phyloP scores from a whole-genome alignment of 1,140 invertebrate genomes.

The Cotesia chilonis region DNA sequence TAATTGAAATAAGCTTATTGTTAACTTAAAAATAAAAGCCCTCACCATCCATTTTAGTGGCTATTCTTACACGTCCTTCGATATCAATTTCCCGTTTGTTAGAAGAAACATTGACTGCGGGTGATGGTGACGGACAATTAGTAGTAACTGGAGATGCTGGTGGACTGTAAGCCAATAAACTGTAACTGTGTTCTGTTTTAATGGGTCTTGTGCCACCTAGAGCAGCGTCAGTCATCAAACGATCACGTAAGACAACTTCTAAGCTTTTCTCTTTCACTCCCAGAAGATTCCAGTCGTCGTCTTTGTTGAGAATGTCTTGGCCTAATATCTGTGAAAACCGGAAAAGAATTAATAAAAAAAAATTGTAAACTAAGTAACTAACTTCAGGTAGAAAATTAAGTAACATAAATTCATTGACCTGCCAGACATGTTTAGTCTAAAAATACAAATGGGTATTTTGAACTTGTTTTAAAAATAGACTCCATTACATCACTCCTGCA shows the following conservation, averaged over 20 bases:
- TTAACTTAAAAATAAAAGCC: neutral
- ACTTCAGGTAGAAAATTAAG: neutral
- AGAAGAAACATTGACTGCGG: slow-evolving; percentile 39
- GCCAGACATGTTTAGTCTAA: neutral
- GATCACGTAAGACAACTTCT: slow-evolving; percentile 82
- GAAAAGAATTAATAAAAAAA: neutral
- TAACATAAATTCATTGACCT: neutral
- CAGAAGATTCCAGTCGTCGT: slow-evolving; percentile 58
- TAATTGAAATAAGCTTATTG: too few relatives aligned
- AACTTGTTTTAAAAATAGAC: too few relatives aligned
- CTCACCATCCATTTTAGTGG: slow-evolving; percentile 55
- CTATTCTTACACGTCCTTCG: slow-evolving; percentile 44
- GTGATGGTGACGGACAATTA: slow-evolving; percentile 46
- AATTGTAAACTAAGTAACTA: too few relatives aligned
- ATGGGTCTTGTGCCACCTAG: slow-evolving; percentile 79
- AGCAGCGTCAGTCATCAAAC: slow-evolving; percentile 88
- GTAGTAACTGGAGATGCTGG: slow-evolving; percentile 70
- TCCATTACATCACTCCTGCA: neutral
- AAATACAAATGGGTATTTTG: neutral
- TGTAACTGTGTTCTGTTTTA: slow-evolving; percentile 87
- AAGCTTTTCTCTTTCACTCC: slow-evolving; percentile 47
- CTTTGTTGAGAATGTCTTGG: slow-evolving; percentile 55
- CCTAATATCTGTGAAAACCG: slow-evolving; percentile 45
- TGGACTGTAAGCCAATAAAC: slow-evolving; percentile 69
- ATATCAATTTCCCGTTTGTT: slow-evolving; percentile 28